Conservation (phyloP, 2,113 vertebrate genomes). For the Chunga burmeisteri region DNA sequence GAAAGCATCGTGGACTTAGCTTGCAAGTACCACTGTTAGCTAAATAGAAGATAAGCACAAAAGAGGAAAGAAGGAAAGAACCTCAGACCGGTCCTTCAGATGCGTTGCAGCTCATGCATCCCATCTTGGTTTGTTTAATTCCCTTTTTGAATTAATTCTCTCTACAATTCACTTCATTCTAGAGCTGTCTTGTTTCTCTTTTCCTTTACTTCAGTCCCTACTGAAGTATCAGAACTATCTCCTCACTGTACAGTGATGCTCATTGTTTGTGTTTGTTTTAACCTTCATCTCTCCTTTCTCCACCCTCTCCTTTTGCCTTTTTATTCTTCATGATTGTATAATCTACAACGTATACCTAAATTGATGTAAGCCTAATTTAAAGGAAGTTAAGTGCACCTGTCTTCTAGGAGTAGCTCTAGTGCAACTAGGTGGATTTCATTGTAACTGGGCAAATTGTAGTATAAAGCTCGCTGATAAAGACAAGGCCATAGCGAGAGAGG, state of each 20-base stretch:
- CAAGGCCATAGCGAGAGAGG: neutral
- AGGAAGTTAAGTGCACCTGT: neutral
- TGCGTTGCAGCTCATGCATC: neutral
- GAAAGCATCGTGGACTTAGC: neutral
- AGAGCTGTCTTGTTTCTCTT: neutral
- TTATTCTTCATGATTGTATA: neutral
- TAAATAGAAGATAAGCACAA: neutral
- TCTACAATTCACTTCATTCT: neutral
- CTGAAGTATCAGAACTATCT: neutral
- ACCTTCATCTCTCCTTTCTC: neutral
- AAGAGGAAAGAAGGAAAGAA: neutral
- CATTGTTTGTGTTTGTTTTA: neutral
- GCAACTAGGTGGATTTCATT: neutral
- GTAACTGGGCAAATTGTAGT: neutral
- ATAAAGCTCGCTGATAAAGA: neutral
- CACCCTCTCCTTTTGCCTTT: neutral
- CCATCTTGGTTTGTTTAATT: neutral
- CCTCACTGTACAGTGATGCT: neutral
- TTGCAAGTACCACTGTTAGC: neutral
- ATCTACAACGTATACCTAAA: neutral
- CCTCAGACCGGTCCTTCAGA: neutral
- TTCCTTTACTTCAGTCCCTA: neutral
- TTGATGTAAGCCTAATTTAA: neutral
- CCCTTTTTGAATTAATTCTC: neutral
- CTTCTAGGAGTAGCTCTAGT: neutral